phyloP scores from a whole-genome alignment of 2,888 invertebrate genomes.

The Xestia rhomboidea region DNA sequence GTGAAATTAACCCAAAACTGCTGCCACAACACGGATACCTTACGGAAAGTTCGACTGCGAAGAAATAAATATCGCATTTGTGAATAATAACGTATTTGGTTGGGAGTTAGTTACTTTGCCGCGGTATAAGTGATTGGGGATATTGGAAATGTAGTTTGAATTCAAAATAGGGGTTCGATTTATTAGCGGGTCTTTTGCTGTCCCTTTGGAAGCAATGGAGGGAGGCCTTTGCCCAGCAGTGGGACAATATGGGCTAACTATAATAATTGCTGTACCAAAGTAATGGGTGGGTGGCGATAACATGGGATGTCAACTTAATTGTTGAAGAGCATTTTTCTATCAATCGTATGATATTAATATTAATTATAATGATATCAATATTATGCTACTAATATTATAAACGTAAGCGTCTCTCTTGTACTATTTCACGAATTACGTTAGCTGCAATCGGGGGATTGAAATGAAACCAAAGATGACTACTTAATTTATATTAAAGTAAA shows the following conservation, averaged over 20 bases:
- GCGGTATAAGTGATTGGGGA: not conserved
- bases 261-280: not conserved
- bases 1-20: slow-evolving; percentile 83
- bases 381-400: no score
- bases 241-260: no score
- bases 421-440: no score
- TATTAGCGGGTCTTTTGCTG: not conserved
- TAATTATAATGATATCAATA: no score
- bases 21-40: slow-evolving; percentile 72
- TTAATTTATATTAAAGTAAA: no score
- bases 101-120: slow-evolving; percentile 12
- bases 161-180: not conserved
- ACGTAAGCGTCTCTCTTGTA: not conserved
- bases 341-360: no score
- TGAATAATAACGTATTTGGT: slow-evolving; percentile 62
- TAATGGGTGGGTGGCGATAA: not conserved
- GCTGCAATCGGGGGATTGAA: no score
- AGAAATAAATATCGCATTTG: slow-evolving; percentile 67
- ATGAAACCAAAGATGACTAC: no score
- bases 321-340: not conserved
- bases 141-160: slow-evolving; percentile 5
- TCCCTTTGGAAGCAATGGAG: no score
- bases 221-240: no score
- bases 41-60: slow-evolving; percentile 63
- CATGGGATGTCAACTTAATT: not conserved